Evolutionary conservation across 2,113 vertebrate genomes (phyloP).

Genomic region (Ochotona princeps): DNA sequence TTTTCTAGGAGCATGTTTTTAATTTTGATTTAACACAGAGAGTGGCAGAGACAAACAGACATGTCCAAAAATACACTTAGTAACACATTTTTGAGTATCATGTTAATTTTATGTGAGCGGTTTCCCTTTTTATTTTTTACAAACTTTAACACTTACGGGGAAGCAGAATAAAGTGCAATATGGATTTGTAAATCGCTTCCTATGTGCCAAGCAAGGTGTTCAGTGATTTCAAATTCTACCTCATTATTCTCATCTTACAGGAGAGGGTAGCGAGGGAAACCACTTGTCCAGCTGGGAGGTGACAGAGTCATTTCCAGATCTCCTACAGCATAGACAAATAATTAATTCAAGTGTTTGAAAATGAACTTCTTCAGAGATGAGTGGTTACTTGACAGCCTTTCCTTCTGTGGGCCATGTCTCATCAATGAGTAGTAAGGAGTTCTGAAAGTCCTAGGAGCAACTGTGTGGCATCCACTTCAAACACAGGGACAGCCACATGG

Average conservation of each 20-base stretch:
- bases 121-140: constrained; percentile 51
- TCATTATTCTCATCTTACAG: constrained; percentile 11
- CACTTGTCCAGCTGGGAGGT: background rate
- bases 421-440: background rate
- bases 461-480: background rate
- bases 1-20: background rate
- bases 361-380: background rate
- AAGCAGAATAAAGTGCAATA: background rate
- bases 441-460: background rate
- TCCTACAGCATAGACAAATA: background rate
- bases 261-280: background rate
- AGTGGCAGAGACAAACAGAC: constrained; percentile 59
- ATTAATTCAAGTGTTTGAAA: constrained; percentile 29
- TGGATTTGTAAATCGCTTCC: constrained; percentile 15
- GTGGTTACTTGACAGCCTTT: background rate
- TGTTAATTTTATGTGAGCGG: constrained; percentile 53
- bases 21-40: constrained; percentile 51
- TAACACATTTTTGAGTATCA: constrained; percentile 58
- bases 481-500: too few relatives aligned
- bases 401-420: background rate
- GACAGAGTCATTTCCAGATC: background rate
- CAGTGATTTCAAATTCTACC: constrained; percentile 27
- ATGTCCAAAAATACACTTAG: constrained; percentile 50
- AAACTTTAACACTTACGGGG: background rate
- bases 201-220: constrained; percentile 60